These are phyloP conservation scores for Centruroides sculpturatus DNA, from an alignment of 1,140 invertebrate species.

Conservation along the genomic window DNA sequence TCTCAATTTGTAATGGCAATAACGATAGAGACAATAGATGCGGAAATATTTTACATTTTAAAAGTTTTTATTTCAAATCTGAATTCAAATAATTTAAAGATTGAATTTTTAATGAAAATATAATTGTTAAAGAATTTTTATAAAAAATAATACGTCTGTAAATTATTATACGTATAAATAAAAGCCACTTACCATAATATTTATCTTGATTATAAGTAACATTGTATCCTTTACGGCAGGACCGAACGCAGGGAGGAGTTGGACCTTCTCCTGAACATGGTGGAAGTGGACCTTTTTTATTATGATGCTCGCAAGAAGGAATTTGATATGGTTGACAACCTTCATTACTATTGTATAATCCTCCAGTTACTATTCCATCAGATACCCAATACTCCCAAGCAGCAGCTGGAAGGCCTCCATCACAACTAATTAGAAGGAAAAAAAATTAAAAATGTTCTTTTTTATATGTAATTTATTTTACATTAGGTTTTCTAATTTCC, in stretches of 20 bases:
- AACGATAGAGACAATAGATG: too few relatives aligned
- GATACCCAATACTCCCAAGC: conserved; percentile 75
- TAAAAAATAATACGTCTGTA: too few relatives aligned
- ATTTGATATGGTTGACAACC: conserved; percentile 77
- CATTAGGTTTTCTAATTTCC: too few relatives aligned
- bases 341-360: conserved; percentile 54
- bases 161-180: background rate
- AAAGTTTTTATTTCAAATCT: too few relatives aligned
- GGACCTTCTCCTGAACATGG: conserved; percentile 45
- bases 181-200: conserved; percentile 43
- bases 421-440: conserved; percentile 35
- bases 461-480: too few relatives aligned
- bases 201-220: conserved; percentile 58
- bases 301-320: conserved; percentile 76
- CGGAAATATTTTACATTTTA: too few relatives aligned
- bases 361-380: conserved; percentile 67
- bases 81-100: too few relatives aligned
- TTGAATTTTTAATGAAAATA: too few relatives aligned
- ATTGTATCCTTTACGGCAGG: conserved; percentile 53
- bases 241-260: conserved; percentile 61
- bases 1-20: too few relatives aligned
- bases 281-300: conserved; percentile 53
- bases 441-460: background rate
- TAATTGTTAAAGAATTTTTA: too few relatives aligned
- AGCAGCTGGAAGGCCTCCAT: conserved; percentile 59